Evolutionary conservation across 2,888 invertebrate genomes (phyloP).

Genomic region (Pammene aurita): DNA sequence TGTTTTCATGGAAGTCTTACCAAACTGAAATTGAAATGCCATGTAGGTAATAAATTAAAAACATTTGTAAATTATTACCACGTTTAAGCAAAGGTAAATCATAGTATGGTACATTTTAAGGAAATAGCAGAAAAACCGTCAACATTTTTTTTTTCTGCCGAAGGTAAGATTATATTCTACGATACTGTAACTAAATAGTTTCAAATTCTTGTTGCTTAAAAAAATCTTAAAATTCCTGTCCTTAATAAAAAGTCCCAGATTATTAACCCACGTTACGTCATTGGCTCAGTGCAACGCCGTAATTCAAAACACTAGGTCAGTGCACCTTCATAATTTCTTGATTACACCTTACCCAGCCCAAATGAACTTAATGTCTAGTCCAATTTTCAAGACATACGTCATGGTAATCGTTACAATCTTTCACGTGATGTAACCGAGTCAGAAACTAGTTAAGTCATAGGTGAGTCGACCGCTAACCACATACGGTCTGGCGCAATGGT

Average conservation of each 20-base stretch:
- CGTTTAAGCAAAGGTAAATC: no score
- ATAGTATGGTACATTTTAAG: no score
- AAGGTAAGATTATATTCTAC: no score
- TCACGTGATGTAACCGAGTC: constrained; percentile 24
- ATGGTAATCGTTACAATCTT: constrained; percentile 20
- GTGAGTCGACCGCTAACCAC: constrained; percentile 21
- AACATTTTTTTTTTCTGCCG: no score
- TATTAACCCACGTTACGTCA: background rate
- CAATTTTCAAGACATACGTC: background rate
- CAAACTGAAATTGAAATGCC: no score
- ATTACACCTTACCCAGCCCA: background rate
- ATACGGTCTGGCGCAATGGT: constrained; percentile 11
- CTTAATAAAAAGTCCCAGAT: background rate
- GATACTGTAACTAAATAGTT: no score
- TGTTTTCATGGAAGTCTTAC: no score
- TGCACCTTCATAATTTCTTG: background rate
- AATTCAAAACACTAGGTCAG: constrained; percentile 4
- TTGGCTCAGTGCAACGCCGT: background rate
- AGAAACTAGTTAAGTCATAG: constrained; percentile 19
- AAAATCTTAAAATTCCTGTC: no score
- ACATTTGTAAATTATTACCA: no score
- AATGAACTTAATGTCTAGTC: constrained; percentile 2
- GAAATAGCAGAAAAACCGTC: no score
- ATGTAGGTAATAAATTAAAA: no score
- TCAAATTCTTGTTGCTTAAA: no score